Base-by-base conservation (phyloP, 1,140 invertebrate genomes). In the Drosophila nigrodunni region DNA sequence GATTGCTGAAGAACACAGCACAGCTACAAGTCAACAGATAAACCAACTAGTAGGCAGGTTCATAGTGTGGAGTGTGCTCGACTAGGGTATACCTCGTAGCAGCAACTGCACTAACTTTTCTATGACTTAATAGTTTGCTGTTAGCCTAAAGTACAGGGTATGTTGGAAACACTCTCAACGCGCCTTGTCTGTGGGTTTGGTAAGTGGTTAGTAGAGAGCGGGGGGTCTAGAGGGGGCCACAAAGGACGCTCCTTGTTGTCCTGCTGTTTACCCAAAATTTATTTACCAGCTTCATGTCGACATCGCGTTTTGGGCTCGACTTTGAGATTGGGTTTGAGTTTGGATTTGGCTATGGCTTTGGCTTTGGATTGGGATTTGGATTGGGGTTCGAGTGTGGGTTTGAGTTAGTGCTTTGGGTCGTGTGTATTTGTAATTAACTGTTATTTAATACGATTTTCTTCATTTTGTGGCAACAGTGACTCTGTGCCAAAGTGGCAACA, bases 391-490 rank as follows among this genome's bases (percentile, higher is more conserved):
- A 6, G 25, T 30, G 3, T 30, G 6, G 6, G 25, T 30, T 30
- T 30, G 25, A 6, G 25, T 30, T 30, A 5, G 25, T 30, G 25
- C 18, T 30, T 50, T 37, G 54, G 55, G 60, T 77, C 57, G 72
- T 87, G 71, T 82, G 76, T 81, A 72, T 82, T 82, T 72, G 80
- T 87, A 87, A 87, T 87, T 87, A 87, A 87, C 82, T 88, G 82
- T 87, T 88, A 88, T 87, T 87, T 87, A 87, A 87, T 87, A 88
- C 82, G 83, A 87, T 87, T 86, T 88, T 65, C 83, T 77, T 77
- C 79, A 88, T 88, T 87, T 74, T 58, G 71, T 60, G 68, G 43
- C 58, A 60, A 60, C 35, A 57, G 35, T 9, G 54, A 11, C 35
- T 18, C 13, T 15, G 18, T 47, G 35, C 2, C 25, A 7, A 10